A percentile compares a stretch with the other conserved stretches of the same genome.
Conservation (phyloP, 2,797 vertebrate species). For the Nannoperca australis region DNA sequence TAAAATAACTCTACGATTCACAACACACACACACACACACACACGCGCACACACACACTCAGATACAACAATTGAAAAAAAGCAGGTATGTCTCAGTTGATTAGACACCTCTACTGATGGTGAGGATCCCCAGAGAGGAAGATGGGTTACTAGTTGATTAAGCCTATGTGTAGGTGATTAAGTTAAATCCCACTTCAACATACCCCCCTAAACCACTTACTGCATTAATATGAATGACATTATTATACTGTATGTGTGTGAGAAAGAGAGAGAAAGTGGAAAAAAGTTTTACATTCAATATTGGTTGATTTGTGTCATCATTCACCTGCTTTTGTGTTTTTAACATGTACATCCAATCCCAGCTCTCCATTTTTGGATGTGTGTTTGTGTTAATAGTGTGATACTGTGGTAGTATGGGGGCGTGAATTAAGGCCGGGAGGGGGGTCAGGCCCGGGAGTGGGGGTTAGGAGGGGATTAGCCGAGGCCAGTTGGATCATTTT, state of each 20-base stretch:
- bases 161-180: constrained; percentile 71
- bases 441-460: constrained; percentile 78
- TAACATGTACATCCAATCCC: background rate
- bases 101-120: constrained; percentile 48
- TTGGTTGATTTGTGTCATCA: background rate
- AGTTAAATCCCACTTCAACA: constrained; percentile 73
- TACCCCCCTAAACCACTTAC: constrained; percentile 62
- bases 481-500: constrained; percentile 98
- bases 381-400: constrained; percentile 55
- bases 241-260: constrained; percentile 7
- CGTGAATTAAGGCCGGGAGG: constrained; percentile 72
- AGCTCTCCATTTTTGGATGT: constrained; percentile 15
- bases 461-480: constrained; percentile 93
- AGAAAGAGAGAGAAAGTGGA: constrained; percentile 10
- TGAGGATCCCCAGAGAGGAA: constrained; percentile 44
- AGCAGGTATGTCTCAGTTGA: constrained; percentile 6
- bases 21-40: constrained; percentile 12
- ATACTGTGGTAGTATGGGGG: constrained; percentile 59
- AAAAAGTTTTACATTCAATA: background rate
- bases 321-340: constrained; percentile 32
- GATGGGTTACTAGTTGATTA: constrained; percentile 56
- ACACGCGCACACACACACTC: constrained; percentile 16
- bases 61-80: background rate
- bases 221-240: constrained; percentile 38
- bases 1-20: background rate